Evolutionary conservation across 1,140 invertebrate genomes (phyloP).

Genomic region (Maconellicoccus hirsutus): DNA sequence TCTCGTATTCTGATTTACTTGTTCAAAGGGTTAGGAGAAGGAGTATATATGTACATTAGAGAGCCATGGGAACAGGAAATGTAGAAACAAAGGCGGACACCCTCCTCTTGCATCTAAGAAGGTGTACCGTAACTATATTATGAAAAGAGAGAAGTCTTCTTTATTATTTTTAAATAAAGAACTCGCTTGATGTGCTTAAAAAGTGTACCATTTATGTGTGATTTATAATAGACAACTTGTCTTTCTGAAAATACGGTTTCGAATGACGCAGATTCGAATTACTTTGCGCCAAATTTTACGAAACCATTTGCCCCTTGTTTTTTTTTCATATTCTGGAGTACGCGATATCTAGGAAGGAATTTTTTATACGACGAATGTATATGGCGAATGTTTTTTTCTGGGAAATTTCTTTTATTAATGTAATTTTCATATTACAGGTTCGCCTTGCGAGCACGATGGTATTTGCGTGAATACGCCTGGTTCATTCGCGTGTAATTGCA

Average conservation of each 20-base stretch:
- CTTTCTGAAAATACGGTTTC: not conserved
- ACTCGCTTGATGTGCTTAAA: not conserved
- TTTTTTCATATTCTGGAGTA: too few species aligned
- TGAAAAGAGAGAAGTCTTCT: conserved; percentile 16
- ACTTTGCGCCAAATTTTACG: not conserved
- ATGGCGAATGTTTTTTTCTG: too few species aligned
- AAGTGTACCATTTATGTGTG: not conserved
- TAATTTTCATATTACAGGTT: conserved; percentile 44
- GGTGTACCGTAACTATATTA: not conserved
- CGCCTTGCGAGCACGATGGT: conserved; percentile 83
- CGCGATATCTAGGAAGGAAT: too few species aligned
- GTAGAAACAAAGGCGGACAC: conserved; percentile 18
- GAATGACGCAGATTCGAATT: not conserved
- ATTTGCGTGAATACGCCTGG: conserved; percentile 91
- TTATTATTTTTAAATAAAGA: conserved; percentile 18
- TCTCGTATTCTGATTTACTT: conserved; percentile 18
- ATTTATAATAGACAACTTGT: not conserved
- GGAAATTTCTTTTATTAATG: too few species aligned
- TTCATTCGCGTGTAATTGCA: conserved; percentile 83
- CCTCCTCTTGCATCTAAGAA: conserved; percentile 11
- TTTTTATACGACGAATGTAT: too few species aligned
- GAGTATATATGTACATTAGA: conserved; percentile 12
- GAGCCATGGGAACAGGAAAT: conserved; percentile 20
- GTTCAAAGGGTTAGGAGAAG: conserved; percentile 12
- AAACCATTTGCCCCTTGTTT: not conserved